Percentiles rank a stretch among this genome's conserved stretches.
Evolutionary conservation across 2,888 invertebrate genomes (phyloP).

Genomic region (Chrysomela aeneicollis): DNA sequence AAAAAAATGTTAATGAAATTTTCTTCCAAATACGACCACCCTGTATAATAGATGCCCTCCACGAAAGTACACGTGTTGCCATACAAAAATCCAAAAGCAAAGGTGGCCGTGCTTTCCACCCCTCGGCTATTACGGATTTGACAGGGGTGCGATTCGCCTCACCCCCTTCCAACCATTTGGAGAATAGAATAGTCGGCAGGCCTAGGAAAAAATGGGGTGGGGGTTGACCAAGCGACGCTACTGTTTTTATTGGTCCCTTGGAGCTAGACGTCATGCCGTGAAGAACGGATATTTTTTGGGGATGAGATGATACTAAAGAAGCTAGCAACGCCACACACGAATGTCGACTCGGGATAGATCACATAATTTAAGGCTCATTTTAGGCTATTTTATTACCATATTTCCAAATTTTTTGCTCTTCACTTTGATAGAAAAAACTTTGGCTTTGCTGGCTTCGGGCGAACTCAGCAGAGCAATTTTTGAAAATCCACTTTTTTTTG

Average conservation of each 20-base stretch:
- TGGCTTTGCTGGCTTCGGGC: too few relatives aligned
- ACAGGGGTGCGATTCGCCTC: conserved; percentile 6
- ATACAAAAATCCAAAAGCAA: conserved; percentile 19
- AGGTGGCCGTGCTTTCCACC: background rate
- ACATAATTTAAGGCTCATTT: too few relatives aligned
- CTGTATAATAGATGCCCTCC: background rate
- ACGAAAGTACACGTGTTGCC: conserved; percentile 14
- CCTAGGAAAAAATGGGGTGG: conserved; percentile 43
- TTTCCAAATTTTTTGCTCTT: too few relatives aligned
- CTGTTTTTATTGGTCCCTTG: conserved; percentile 38
- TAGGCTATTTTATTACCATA: too few relatives aligned
- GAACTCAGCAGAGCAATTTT: too few relatives aligned
- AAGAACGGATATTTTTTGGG: background rate
- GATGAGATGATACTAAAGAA: too few relatives aligned
- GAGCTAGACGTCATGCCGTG: conserved; percentile 20
- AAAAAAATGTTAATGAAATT: too few relatives aligned
- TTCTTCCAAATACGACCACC: too few relatives aligned
- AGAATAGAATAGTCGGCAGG: conserved; percentile 32
- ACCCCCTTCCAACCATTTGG: conserved; percentile 21
- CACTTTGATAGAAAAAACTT: too few relatives aligned
- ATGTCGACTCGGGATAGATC: too few relatives aligned
- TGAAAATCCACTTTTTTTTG: too few relatives aligned
- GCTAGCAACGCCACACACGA: too few relatives aligned
- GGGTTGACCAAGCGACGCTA: conserved; percentile 31
- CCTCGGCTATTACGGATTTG: background rate